These are phyloP conservation scores for Danionella cerebrum DNA, from an alignment of 2,113 vertebrate genomes.

Conservation along the genomic window DNA sequence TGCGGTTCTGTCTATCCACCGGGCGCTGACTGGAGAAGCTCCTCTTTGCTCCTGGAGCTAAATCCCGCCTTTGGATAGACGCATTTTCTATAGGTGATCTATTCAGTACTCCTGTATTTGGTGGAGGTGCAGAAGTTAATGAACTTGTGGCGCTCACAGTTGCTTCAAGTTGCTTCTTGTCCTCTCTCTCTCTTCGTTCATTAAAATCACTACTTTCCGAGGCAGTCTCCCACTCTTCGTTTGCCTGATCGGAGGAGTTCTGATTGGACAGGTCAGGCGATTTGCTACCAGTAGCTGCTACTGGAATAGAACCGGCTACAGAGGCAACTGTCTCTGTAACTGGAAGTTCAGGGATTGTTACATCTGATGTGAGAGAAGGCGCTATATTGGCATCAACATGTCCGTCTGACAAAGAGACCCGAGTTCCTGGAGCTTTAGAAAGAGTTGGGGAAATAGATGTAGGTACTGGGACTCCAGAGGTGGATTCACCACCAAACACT, in stretches of 20 bases:
- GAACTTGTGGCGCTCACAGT: constrained; percentile 50
- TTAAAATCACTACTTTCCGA: constrained; percentile 99
- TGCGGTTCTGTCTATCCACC: constrained; percentile 84
- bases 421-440: constrained; percentile 66
- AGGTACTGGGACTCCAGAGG: constrained; percentile 29
- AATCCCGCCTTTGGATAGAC: constrained; percentile 69
- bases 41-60: constrained; percentile 70
- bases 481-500: constrained; percentile 55
- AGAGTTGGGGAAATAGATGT: constrained; percentile 50
- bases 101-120: constrained; percentile 60
- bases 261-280: constrained; percentile 97
- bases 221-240: constrained; percentile 98
- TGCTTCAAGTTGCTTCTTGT: constrained; percentile 74
- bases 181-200: constrained; percentile 89
- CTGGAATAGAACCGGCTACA: constrained; percentile 40
- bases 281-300: constrained; percentile 76
- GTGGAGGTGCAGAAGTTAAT: constrained; percentile 34
- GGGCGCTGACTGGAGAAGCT: constrained; percentile 95
- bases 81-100: constrained; percentile 68
- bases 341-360: constrained; percentile 14
- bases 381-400: background rate
- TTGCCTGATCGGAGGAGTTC: constrained; percentile 98
- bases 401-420: constrained; percentile 41
- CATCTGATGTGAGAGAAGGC: background rate
- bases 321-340: background rate